Base-by-base conservation (phyloP, 23 tunicate species). In the Ciona savignyi region DNA sequence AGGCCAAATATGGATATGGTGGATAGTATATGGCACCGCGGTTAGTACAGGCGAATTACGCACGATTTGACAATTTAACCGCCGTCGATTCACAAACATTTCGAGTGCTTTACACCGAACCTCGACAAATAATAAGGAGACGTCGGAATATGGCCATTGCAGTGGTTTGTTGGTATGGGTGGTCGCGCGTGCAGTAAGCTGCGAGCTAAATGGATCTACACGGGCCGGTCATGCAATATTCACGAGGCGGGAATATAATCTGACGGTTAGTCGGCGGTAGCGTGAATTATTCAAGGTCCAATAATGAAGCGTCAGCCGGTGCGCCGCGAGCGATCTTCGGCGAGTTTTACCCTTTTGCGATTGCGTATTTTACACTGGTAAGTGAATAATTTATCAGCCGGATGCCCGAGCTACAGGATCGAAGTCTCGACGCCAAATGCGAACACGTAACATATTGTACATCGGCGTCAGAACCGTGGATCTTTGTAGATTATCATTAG, bases 191-290 rank as follows among this genome's bases (percentile, higher is more conserved):
- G 56, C 15, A 42, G 11, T 9, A 42, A 42, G 56, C 56, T 42
- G 56, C 56, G 15, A 42, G 56, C 56, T 42, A 42, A 42, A 42
- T 42, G 56, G 56, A 42, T 42, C 9, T 42, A 42, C 56, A 42
- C 56, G 56, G 15, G 56, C 56, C 56, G 56, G 11, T 42, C 15
- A 42, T 42, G 56, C 56, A 42, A 42, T 42, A 42, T 42, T 42
- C 56, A 42, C 56, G 56, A 42, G 56, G 56, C n/a, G 28, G 28
- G 68, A 64, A 64, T 64, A 64, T 64, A 64, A 64, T 64, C 68
- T 64, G 68, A 64, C 68, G 28, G 68, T 64, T 64, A 23, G 68
- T 25, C 28, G 56, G 56, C 56, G 56, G 56, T 42, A 42, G 56
- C 56, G 56, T 42, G 56, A 42, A 42, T 42, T 42, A 42, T 42